Evolutionary conservation across 2,797 vertebrate genomes (phyloP), one percentile per base, ranked within the genome.

Genomic region (Esox lucius): DNA sequence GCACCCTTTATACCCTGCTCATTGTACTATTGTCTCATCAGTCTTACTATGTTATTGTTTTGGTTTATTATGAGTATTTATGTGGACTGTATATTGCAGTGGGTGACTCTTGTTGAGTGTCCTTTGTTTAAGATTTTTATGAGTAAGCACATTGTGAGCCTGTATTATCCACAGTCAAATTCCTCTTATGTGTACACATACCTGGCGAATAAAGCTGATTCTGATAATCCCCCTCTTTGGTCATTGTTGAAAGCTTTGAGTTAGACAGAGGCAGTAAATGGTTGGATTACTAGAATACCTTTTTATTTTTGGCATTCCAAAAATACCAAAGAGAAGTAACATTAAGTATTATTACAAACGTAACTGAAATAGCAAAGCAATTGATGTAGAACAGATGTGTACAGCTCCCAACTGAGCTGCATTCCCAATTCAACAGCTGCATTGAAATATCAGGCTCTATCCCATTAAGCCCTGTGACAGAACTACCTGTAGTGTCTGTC

Each of bases 361-460:
- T 33, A 67, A 67, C 62, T 33, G 15, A 66, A 66, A 35, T 31
- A 39, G 12, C 24, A 67, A 67, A 67, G 35, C 33, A 11, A 35
- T 66, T 66, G 5, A 66, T 66, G 31, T 35, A 24, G 9, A 68
- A 22, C 12, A 13, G 9, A 68, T 48, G 17, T 64, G 31, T 22
- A 3, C 39, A 64, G 64, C 26, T 64, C 12, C 61, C 24, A 65
- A 65, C 26, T 17, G 64, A 66, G 13, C 28, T 33, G 28, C 64
- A 66, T 8, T 35, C 22, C 61, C 53, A 39, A 13, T 28, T 33
- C n/a, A 72, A 42, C 42, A 80, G 46, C 61, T 71, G 70, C 28
- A 78, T n/a, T 71, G 39, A 69, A 76, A 2, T 28, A 49, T 53
- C 73, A 19, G 19, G 12, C 31, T 46, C 46, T 12, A 70, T 42